Evolutionary conservation across 2,113 vertebrate species (phyloP).

Genomic region (Cichladusa arquata): DNA sequence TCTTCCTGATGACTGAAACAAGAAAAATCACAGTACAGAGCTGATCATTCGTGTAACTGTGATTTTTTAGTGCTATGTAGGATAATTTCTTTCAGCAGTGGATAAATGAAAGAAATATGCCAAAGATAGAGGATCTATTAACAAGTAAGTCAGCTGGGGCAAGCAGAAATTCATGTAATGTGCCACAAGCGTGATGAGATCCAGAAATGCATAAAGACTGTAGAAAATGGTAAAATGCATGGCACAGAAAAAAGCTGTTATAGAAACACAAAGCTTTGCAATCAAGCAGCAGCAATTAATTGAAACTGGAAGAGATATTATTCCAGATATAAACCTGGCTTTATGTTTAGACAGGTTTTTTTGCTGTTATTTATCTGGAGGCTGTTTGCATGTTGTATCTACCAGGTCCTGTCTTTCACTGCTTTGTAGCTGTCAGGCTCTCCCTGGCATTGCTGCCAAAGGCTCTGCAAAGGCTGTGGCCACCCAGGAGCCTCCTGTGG

Average conservation of each 20-base stretch:
- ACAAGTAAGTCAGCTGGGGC: constrained; percentile 29
- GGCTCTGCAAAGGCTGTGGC: no score
- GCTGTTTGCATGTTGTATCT: no score
- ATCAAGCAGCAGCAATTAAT: constrained; percentile 46
- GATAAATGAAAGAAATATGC: constrained; percentile 42
- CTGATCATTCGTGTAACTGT: constrained; percentile 20
- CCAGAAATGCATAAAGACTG: neutral
- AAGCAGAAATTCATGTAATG: constrained; percentile 39
- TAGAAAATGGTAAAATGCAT: constrained; percentile 50
- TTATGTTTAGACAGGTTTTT: neutral
- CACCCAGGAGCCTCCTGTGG: no score
- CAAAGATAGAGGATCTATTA: constrained; percentile 51
- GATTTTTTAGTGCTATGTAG: constrained; percentile 7
- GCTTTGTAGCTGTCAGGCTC: no score
- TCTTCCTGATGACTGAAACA: neutral
- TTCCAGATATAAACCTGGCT: neutral
- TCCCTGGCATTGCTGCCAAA: no score
- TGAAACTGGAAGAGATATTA: neutral
- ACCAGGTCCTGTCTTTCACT: no score
- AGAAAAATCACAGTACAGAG: neutral
- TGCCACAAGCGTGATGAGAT: neutral
- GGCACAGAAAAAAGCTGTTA: constrained; percentile 23
- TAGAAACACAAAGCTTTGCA: neutral
- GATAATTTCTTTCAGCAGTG: constrained; percentile 20
- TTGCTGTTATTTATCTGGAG: no score